A percentile compares a stretch with the other conserved stretches of the same genome.
phyloP scores from a whole-genome alignment of 2,888 invertebrate genomes.

The Latheticus oryzae region DNA sequence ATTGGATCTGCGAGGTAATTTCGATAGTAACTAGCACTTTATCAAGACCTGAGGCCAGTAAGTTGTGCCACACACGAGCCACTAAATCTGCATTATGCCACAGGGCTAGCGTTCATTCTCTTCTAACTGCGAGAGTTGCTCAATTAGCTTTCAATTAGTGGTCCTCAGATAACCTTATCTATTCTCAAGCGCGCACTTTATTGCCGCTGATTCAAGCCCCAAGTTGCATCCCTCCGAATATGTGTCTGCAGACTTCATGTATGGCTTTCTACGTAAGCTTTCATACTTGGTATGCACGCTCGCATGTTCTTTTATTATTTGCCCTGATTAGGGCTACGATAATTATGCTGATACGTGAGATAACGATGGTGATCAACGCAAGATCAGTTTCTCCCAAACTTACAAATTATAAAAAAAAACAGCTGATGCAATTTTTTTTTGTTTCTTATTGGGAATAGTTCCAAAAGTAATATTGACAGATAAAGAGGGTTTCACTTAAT shows the following conservation, averaged over 20 bases:
- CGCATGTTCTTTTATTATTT: constrained; percentile 60
- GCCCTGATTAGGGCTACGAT: constrained; percentile 59
- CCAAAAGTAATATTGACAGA: constrained; percentile 32
- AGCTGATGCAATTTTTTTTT: too few relatives aligned
- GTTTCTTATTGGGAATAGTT: too few relatives aligned
- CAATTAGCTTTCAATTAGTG: constrained; percentile 67
- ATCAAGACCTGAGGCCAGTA: constrained; percentile 61
- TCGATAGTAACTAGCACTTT: constrained; percentile 60
- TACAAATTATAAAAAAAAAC: too few relatives aligned
- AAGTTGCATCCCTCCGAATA: constrained; percentile 44
- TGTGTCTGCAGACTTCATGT: constrained; percentile 44
- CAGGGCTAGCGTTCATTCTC: constrained; percentile 59
- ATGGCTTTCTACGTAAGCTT: constrained; percentile 43
- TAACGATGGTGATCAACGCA: too few relatives aligned
- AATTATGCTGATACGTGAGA: constrained; percentile 61
- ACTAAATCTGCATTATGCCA: constrained; percentile 63
- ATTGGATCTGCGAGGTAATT: constrained; percentile 60
- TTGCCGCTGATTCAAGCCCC: constrained; percentile 44
- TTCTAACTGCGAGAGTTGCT: constrained; percentile 64
- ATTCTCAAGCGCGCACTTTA: constrained; percentile 59
- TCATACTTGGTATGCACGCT: constrained; percentile 57
- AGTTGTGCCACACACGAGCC: constrained; percentile 61
- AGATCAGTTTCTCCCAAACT: too few relatives aligned
- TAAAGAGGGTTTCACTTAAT: constrained; percentile 34
- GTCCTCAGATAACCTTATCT: constrained; percentile 64